A percentile compares a stretch with the other conserved stretches of the same genome.
phyloP scores from a whole-genome alignment of 2,113 vertebrate genomes.

The Burhinus oedicnemus region DNA sequence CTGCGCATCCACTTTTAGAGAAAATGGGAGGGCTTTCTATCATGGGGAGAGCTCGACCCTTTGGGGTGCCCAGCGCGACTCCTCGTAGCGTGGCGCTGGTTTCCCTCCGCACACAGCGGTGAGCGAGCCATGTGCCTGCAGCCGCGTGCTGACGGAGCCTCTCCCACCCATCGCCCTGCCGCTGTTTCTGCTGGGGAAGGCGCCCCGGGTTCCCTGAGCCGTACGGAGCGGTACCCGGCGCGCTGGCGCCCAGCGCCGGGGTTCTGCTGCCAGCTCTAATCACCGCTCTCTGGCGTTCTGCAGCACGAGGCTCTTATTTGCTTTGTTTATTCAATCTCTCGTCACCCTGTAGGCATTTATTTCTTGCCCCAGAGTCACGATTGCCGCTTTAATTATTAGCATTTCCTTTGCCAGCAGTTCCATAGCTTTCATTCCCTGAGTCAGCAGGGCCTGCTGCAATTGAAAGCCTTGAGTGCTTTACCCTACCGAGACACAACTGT shows the following conservation, averaged over 20 bases:
- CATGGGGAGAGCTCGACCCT: accelerated
- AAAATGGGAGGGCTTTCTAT: no score
- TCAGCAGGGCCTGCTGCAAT: conserved; percentile 7
- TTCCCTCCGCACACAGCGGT: background rate
- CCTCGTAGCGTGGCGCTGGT: accelerated
- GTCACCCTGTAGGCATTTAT: conserved; percentile 17
- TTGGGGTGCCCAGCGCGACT: background rate
- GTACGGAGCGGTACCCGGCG: accelerated
- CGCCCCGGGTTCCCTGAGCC: background rate
- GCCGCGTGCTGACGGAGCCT: background rate
- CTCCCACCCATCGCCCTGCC: background rate
- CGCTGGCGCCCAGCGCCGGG: background rate
- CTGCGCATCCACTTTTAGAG: accelerated
- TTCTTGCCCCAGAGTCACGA: conserved; percentile 21
- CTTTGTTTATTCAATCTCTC: background rate
- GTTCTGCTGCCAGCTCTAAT: background rate
- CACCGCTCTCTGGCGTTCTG: background rate
- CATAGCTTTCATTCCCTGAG: background rate
- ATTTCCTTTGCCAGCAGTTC: conserved; percentile 40
- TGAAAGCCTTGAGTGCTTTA: conserved; percentile 29
- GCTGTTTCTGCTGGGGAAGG: background rate
- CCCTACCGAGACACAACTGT: background rate
- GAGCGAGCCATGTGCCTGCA: accelerated
- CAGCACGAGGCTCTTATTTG: background rate
- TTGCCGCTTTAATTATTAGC: conserved; percentile 29